These are phyloP conservation scores for Blastobasis adustella DNA, from an alignment of 2,888 invertebrate species.

Conservation along the genomic window DNA sequence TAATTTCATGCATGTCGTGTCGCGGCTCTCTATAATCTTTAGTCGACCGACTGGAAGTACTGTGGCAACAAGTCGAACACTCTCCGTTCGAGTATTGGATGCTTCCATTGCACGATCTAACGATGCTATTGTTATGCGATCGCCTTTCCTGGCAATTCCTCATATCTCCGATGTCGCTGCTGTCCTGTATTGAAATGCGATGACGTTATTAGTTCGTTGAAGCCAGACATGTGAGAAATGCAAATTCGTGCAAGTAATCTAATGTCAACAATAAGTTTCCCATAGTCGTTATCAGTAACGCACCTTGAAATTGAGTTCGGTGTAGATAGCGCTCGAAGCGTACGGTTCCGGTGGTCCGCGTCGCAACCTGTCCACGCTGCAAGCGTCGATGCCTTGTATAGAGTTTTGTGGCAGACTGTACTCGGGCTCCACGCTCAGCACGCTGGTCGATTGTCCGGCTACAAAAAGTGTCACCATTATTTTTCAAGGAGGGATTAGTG, in stretches of 20 bases:
- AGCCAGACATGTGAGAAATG: slow-evolving; percentile 30
- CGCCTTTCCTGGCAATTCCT: slow-evolving; percentile 64
- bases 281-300: slow-evolving; percentile 48
- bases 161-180: slow-evolving; percentile 61
- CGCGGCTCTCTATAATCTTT: slow-evolving; percentile 65
- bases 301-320: slow-evolving; percentile 72
- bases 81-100: slow-evolving; percentile 67
- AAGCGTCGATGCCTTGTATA: slow-evolving; percentile 59
- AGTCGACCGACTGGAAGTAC: slow-evolving; percentile 66
- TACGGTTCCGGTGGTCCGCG: slow-evolving; percentile 66
- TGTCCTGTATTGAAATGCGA: slow-evolving; percentile 55
- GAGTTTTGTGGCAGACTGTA: slow-evolving; percentile 68
- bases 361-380: slow-evolving; percentile 60
- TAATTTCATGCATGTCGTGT: slow-evolving; percentile 59
- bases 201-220: slow-evolving; percentile 26
- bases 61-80: slow-evolving; percentile 68
- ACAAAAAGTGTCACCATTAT: slow-evolving; percentile 18
- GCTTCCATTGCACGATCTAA: slow-evolving; percentile 67
- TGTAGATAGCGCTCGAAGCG: slow-evolving; percentile 70
- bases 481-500: neutral
- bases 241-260: slow-evolving; percentile 44
- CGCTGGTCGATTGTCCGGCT: slow-evolving; percentile 64
- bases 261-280: slow-evolving; percentile 31
- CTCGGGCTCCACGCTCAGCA: slow-evolving; percentile 63
- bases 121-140: slow-evolving; percentile 70